Evolutionary conservation across 1,140 invertebrate genomes (phyloP).

Genomic region (Pseudomyrmex sp.): DNA sequence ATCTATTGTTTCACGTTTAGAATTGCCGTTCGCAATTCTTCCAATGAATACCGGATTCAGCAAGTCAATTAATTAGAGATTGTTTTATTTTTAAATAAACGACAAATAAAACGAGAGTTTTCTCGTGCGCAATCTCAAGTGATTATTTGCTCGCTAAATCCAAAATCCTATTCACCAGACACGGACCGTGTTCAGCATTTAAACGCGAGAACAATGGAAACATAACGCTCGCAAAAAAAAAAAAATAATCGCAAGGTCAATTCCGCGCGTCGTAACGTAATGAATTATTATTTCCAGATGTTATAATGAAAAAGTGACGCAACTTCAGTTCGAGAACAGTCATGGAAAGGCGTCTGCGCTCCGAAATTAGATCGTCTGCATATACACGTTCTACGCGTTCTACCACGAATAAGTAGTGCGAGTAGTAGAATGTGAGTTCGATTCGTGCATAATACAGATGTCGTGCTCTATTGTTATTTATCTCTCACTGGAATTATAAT

Average conservation of each 20-base stretch:
- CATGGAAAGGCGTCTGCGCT: constrained; percentile 20
- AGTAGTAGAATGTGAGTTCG: neutral
- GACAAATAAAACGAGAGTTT: no score
- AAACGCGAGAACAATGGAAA: constrained; percentile 9
- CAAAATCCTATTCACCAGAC: no score
- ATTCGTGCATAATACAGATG: neutral
- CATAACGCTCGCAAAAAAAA: constrained; percentile 11
- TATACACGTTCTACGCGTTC: neutral
- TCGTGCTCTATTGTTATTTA: neutral
- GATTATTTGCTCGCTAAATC: no score
- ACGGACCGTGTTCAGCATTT: neutral
- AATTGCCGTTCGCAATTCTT: no score
- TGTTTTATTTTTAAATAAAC: no score
- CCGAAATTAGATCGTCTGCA: constrained; percentile 40
- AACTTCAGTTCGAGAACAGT: constrained; percentile 4
- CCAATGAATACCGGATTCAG: no score
- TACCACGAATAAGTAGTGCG: neutral
- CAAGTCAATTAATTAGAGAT: no score
- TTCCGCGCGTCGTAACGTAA: neutral
- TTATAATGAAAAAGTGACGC: constrained; percentile 42
- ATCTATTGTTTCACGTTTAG: no score
- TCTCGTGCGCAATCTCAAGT: no score
- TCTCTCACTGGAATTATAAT: no score
- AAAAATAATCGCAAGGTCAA: neutral
- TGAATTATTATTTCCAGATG: constrained; percentile 42